phyloP scores from a whole-genome alignment of 2,797 vertebrate species.

The Falco naumanni region DNA sequence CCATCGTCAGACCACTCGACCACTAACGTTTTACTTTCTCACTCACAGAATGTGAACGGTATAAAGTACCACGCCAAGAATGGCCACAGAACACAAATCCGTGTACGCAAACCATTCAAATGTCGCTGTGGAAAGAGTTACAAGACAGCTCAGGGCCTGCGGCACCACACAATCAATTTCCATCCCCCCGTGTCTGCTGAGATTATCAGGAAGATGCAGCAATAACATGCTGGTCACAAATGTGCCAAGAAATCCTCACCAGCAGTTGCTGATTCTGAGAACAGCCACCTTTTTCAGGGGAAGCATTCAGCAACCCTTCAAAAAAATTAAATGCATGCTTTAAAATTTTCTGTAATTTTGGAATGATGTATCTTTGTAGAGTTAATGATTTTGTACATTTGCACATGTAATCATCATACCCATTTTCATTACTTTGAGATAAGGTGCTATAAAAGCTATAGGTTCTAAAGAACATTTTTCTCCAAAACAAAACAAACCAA shows the following conservation, averaged over 20 bases:
- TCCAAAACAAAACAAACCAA: constrained; percentile 45
- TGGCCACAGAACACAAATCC: constrained; percentile 97
- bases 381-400: constrained; percentile 96
- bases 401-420: constrained; percentile 90
- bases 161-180: constrained; percentile 99
- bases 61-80: constrained; percentile 99
- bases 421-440: constrained; percentile 88
- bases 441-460: constrained; percentile 90
- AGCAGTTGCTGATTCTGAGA: constrained; percentile 87
- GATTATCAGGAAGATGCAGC: constrained; percentile 96
- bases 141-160: constrained; percentile 99
- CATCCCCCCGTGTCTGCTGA: constrained; percentile 94
- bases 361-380: constrained; percentile 87
- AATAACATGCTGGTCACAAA: constrained; percentile 85
- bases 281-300: constrained; percentile 85
- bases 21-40: constrained; percentile 18
- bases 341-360: constrained; percentile 87
- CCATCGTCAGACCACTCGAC: rapidly evolving
- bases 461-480: constrained; percentile 78
- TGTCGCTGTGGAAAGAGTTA: constrained; percentile 99
- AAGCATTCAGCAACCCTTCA: constrained; percentile 81
- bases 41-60: constrained; percentile 94
- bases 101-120: constrained; percentile 97
- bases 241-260: constrained; percentile 87
- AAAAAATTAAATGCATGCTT: constrained; percentile 88